Base-by-base conservation (phyloP, 2,797 vertebrate genomes). In the Anguilla obscura region DNA sequence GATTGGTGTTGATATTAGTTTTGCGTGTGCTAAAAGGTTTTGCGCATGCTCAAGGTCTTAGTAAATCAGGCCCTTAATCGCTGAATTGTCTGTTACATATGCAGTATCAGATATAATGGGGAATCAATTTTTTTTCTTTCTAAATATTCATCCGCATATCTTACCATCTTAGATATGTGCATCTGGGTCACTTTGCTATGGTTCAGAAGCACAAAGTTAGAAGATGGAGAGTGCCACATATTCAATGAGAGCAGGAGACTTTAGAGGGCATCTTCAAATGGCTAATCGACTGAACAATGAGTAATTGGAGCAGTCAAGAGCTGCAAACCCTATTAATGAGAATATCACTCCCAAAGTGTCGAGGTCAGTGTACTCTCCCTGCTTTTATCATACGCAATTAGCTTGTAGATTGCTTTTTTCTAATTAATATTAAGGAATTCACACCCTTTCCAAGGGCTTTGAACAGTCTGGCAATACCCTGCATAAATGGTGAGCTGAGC, bases 371-470 rank as follows among this genome's bases (percentile, higher is more conserved):
- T 27, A 7, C 66, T 71, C 30, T 71, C n/a, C n/a, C 66, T 12
- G 66, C 27, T 30, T 71, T 71, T 71, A 71, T 71, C 66, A 71
- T 71, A n/a, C 6, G 66, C 30, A 30, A 71, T 71, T 27, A 27
- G n/a, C 66, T 71, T 30, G 6, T 6, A 71, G 40, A 45, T 27
- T 27, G 66, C 30, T 71, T 9, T 27, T 71, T 71, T 71, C n/a
- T 71, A 27, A 71, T 27, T 71, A 71, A 71, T 71, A 63, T 63
- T 63, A 71, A 71, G n/a, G 27, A 71, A 71, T 71, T 30, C 7
- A 71, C 14, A 71, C 24, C 66, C 66, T 30, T 71, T 71, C n/a
- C n/a, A 71, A 71, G n/a, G 27, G 66, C 66, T 71, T 71, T 71
- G n/a, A 27, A 27, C 7, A 30, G 10, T 12, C 10, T 18, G 18